A percentile compares a stretch with the other conserved stretches of the same genome.
These are phyloP conservation scores for Gavialis gangeticus DNA, from an alignment of 2,113 vertebrate genomes.

Conservation along the genomic window DNA sequence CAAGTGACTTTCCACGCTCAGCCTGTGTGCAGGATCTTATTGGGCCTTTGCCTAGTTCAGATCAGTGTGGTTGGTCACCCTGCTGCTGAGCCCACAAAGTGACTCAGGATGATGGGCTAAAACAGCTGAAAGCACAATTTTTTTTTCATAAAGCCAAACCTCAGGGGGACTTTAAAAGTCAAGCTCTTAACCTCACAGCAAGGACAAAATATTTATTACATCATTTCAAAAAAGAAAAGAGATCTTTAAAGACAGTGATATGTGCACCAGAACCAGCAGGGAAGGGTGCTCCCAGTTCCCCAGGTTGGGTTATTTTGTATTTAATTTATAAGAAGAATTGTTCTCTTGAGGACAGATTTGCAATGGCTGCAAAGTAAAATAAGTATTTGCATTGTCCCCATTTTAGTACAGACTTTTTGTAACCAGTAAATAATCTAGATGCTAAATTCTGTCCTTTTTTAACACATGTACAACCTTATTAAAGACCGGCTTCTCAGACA, in stretches of 20 bases:
- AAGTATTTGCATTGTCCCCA: neutral
- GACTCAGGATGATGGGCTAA: neutral
- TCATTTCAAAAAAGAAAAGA: neutral
- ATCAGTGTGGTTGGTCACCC: neutral
- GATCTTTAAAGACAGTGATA: neutral
- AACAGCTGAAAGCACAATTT: neutral
- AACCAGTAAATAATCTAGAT: no score
- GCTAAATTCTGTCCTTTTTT: neutral
- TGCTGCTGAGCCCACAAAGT: neutral
- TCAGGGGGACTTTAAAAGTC: neutral
- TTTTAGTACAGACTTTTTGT: neutral
- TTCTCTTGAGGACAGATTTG: neutral
- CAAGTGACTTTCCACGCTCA: neutral
- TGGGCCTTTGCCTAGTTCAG: neutral
- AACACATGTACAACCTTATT: neutral
- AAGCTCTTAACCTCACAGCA: neutral
- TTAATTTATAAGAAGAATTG: neutral
- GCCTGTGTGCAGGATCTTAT: neutral
- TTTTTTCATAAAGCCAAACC: neutral
- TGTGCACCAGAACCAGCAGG: neutral
- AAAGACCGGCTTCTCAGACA: conserved; percentile 13
- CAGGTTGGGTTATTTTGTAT: neutral
- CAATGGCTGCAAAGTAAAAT: neutral
- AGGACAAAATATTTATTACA: neutral
- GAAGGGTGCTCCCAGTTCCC: neutral